phyloP scores from a whole-genome alignment of 35 echinoderm and acorn worm genomes.

The Apostichopus parvimensis region DNA sequence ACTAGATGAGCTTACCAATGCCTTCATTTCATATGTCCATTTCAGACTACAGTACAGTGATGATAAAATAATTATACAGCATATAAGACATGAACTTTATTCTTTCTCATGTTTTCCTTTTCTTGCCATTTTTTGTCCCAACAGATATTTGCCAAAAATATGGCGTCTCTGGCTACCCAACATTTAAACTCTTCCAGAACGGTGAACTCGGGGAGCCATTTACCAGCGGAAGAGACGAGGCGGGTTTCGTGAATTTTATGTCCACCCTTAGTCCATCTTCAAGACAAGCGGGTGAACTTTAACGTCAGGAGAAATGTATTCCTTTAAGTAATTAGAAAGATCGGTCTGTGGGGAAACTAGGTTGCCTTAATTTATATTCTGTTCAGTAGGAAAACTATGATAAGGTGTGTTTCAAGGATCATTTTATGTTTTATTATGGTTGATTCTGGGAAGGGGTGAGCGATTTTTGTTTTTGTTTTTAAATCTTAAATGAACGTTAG shows the following conservation, averaged over 20 bases:
- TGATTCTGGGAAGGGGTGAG: no score
- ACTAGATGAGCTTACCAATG: no score
- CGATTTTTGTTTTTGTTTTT: no score
- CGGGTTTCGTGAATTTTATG: conserved; percentile 78
- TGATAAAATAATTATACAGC: not conserved
- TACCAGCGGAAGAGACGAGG: conserved; percentile 58
- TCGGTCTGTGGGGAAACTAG: not conserved
- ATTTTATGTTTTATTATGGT: not conserved
- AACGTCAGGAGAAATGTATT: conserved; percentile 19
- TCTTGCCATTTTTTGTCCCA: conserved; percentile 1
- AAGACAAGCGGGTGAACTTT: conserved; percentile 32
- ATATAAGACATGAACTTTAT: not conserved
- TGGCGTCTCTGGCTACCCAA: conserved; percentile 80
- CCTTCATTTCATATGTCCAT: no score
- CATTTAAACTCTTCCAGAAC: conserved; percentile 79
- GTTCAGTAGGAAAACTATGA: not conserved
- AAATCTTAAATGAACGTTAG: no score
- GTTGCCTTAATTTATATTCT: not conserved
- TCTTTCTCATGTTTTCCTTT: not conserved
- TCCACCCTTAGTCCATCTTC: conserved; percentile 15
- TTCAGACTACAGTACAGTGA: no score
- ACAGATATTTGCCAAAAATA: conserved; percentile 77
- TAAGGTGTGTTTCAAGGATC: not conserved
- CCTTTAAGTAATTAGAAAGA: not conserved
- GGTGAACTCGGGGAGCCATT: conserved; percentile 62